These are phyloP conservation scores for Sinodicranocentrus sp. DNA, from an alignment of 2,888 invertebrate genomes.

Conservation along the genomic window DNA sequence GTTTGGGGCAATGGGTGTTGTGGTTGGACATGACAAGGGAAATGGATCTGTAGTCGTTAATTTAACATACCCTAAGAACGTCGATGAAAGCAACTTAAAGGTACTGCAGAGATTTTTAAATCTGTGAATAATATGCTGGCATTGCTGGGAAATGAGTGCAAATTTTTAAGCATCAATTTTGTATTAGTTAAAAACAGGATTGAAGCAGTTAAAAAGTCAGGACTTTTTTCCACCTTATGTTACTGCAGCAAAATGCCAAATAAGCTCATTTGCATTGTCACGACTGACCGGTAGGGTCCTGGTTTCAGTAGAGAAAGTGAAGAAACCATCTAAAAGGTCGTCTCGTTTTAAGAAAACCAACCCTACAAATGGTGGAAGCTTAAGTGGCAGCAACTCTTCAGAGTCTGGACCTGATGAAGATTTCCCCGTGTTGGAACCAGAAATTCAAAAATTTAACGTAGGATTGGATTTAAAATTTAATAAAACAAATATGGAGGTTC, in stretches of 20 bases:
- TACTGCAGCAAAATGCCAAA: constrained; percentile 79
- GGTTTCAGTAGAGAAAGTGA: constrained; percentile 80
- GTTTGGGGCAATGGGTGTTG: constrained; percentile 71
- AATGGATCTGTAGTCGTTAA: constrained; percentile 67
- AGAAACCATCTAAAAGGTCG: constrained; percentile 70
- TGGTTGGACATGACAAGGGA: constrained; percentile 69
- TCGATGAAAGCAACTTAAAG: constrained; percentile 67
- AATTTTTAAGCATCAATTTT: too few species aligned
- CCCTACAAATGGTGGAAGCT: not conserved
- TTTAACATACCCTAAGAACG: constrained; percentile 39
- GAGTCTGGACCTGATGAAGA: constrained; percentile 71
- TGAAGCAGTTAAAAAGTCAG: constrained; percentile 64
- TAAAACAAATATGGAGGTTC: constrained; percentile 85
- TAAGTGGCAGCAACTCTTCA: constrained; percentile 22
- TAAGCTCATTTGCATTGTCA: constrained; percentile 84
- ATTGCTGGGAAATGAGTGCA: too few species aligned
- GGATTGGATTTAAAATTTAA: constrained; percentile 95
- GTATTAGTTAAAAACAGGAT: constrained; percentile 53
- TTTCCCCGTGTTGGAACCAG: constrained; percentile 71
- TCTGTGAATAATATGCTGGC: not conserved
- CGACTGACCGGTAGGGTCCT: constrained; percentile 92
- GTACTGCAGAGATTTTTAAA: constrained; percentile 20
- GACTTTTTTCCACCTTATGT: constrained; percentile 64
- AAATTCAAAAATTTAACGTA: constrained; percentile 83
- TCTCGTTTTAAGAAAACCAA: constrained; percentile 15